Conservation (phyloP, 2,797 vertebrate species). For the Pelodytes ibericus region DNA sequence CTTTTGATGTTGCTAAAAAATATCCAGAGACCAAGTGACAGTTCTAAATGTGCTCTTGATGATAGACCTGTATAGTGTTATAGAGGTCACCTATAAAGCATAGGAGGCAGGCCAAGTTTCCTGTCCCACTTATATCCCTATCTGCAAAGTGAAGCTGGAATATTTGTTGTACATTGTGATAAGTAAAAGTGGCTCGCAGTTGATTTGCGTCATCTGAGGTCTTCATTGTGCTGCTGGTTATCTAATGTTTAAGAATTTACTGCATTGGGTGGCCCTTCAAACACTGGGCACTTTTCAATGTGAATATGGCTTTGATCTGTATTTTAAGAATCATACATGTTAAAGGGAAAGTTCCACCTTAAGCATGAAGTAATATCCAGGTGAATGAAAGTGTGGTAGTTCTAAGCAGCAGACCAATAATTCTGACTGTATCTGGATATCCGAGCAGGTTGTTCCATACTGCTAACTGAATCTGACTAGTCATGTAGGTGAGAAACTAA, state of each 20-base stretch:
- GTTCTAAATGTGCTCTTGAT: not conserved
- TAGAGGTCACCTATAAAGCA: constrained; percentile 8
- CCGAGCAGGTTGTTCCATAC: no score
- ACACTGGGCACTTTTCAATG: not conserved
- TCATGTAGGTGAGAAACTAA: no score
- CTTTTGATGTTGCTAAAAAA: no score
- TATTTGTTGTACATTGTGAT: constrained; percentile 31
- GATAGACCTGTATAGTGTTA: not conserved
- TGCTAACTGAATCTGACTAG: no score
- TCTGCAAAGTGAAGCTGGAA: constrained; percentile 19
- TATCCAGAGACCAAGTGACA: no score
- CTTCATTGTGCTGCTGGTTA: not conserved
- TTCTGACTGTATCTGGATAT: no score
- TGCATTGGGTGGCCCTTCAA: not conserved
- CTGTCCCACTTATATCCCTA: not conserved
- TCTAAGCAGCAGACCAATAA: no score
- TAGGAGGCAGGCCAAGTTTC: constrained; percentile 16
- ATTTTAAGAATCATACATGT: no score
- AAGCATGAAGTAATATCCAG: not conserved
- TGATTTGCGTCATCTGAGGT: constrained; percentile 26
- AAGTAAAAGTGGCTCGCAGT: constrained; percentile 31
- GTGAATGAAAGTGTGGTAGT: no score
- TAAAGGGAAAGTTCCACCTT: not conserved
- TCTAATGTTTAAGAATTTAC: not conserved
- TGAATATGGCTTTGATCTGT: no score